phyloP scores from a whole-genome alignment of 2,888 invertebrate species.

The Tetrapedia diversipes region DNA sequence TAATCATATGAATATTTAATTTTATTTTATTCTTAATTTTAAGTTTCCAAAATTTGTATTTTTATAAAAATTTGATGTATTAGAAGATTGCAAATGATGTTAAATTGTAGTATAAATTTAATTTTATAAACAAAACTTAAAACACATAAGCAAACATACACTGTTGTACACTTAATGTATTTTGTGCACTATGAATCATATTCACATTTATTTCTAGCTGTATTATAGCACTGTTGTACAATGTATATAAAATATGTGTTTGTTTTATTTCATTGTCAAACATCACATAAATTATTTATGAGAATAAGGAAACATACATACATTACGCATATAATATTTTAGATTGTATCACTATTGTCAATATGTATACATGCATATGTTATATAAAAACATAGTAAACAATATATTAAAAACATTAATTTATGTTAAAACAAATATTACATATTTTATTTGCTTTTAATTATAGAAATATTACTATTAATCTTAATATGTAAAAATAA shows the following conservation, averaged over 20 bases:
- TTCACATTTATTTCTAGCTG: slow-evolving; percentile 9
- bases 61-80: neutral
- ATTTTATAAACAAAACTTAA: slow-evolving; percentile 22
- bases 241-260: slow-evolving; percentile 33
- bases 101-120: slow-evolving; percentile 11
- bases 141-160: slow-evolving; percentile 20
- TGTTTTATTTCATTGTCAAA: slow-evolving; percentile 22
- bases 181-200: slow-evolving; percentile 25
- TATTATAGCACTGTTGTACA: slow-evolving; percentile 6
- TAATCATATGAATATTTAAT: neutral
- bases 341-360: slow-evolving; percentile 18
- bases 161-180: slow-evolving; percentile 21
- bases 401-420: slow-evolving; percentile 18
- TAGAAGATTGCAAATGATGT: slow-evolving; percentile 21
- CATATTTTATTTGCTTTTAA: neutral
- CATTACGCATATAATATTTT: slow-evolving; percentile 20
- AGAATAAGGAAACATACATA: slow-evolving; percentile 13
- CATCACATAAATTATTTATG: slow-evolving; percentile 30
- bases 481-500: neutral
- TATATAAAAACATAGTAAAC: slow-evolving; percentile 11
- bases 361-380: slow-evolving; percentile 44
- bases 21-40: slow-evolving; percentile 10
- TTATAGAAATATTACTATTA: neutral
- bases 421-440: slow-evolving; percentile 9
- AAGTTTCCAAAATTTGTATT: neutral